Evolutionary conservation across 2,888 invertebrate genomes (phyloP).

Genomic region (Yponomeuta evonymella): DNA sequence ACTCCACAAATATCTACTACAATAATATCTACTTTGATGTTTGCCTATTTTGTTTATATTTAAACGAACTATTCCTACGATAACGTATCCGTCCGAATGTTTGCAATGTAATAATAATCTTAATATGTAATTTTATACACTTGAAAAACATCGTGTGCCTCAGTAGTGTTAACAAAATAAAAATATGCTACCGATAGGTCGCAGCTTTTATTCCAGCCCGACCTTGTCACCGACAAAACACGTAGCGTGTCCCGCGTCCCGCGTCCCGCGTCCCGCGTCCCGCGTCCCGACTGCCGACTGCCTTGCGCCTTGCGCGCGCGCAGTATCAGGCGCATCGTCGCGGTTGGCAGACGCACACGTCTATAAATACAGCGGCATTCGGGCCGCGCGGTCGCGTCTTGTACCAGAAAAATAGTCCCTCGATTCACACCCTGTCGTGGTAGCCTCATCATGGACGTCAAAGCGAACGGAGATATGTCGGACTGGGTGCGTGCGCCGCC

Average conservation of each 20-base stretch:
- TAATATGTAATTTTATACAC: background rate
- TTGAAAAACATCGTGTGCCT: slow-evolving; percentile 7
- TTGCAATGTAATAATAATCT: background rate
- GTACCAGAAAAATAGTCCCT: too few relatives aligned
- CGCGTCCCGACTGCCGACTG: background rate
- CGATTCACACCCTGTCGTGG: background rate
- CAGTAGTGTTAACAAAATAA: slow-evolving; percentile 9
- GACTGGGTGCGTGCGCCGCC: slow-evolving; percentile 63
- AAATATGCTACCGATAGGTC: background rate
- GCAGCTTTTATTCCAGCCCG: slow-evolving; percentile 6
- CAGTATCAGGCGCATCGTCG: slow-evolving; percentile 13
- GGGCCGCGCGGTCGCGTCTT: slow-evolving; percentile 4
- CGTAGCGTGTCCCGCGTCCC: slow-evolving; percentile 11
- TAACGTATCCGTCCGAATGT: slow-evolving; percentile 6
- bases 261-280: slow-evolving; percentile 14
- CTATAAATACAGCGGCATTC: slow-evolving; percentile 13
- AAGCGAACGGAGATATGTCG: slow-evolving; percentile 49
- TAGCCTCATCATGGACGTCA: slow-evolving; percentile 38
- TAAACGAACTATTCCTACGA: slow-evolving; percentile 4
- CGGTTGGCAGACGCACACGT: slow-evolving; percentile 15
- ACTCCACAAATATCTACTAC: background rate
- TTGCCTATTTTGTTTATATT: background rate
- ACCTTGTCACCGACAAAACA: slow-evolving; percentile 5
- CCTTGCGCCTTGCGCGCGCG: slow-evolving; percentile 2
- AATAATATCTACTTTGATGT: background rate